These are phyloP conservation scores for Bicyclus anynana DNA, from an alignment of 1,140 invertebrate species.

Conservation along the genomic window DNA sequence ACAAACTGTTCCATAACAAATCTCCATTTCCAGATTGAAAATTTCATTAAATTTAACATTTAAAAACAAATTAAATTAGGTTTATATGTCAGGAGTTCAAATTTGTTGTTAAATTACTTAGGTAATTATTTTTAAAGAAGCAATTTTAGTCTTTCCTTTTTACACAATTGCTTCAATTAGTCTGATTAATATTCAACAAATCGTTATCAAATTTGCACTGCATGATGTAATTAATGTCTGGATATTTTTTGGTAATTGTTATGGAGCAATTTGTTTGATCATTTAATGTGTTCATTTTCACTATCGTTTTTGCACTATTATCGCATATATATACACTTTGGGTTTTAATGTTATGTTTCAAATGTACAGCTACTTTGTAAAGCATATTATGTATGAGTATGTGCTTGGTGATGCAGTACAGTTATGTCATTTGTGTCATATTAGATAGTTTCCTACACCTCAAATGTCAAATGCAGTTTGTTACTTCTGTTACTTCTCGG, in stretches of 20 bases:
- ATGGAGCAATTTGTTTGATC: constrained; percentile 23
- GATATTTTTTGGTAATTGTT: constrained; percentile 20
- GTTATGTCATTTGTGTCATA: constrained; percentile 18
- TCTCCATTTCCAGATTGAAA: too few relatives aligned
- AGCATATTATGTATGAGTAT: constrained; percentile 19
- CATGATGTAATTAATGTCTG: constrained; percentile 18
- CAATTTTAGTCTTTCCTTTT: background rate
- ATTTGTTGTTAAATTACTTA: too few relatives aligned
- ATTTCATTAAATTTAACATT: too few relatives aligned
- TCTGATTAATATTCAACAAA: background rate
- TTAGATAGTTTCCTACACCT: constrained; percentile 19
- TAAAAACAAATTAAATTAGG: too few relatives aligned
- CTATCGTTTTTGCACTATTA: constrained; percentile 32
- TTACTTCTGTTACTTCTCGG: constrained; percentile 33
- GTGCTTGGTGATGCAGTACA: constrained; percentile 47
- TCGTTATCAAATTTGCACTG: constrained; percentile 4
- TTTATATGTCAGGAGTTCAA: too few relatives aligned
- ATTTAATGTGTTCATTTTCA: constrained; percentile 34
- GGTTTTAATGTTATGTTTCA: background rate
- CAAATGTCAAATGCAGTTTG: constrained; percentile 72
- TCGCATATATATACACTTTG: constrained; percentile 2
- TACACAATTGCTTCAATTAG: background rate
- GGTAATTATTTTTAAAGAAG: background rate
- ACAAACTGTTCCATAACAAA: constrained; percentile 20
- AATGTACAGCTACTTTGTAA: constrained; percentile 22